Evolutionary conservation across 2,888 invertebrate species (phyloP), one percentile per base, ranked within the genome.

Genomic region (Leuctra nigra): DNA sequence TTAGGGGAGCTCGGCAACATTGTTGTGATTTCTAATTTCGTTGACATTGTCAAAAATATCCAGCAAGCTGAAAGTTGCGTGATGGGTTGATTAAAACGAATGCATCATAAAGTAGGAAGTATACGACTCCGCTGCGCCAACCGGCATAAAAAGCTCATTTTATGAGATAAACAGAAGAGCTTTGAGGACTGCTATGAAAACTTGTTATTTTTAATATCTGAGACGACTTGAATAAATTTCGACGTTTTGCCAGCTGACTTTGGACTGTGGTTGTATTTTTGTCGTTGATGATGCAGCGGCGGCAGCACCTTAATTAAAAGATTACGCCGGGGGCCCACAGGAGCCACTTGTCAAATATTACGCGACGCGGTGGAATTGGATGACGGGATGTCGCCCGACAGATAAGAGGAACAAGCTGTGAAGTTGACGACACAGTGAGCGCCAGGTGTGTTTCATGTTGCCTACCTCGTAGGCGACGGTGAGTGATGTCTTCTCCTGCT

Each of bases 401-500:
- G n/a, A n/a, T n/a, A n/a, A n/a, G n/a, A n/a, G n/a, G n/a, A n/a
- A n/a, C n/a, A n/a, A n/a, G n/a, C n/a, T n/a, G n/a, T n/a, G n/a
- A n/a, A n/a, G n/a, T n/a, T n/a, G n/a, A n/a, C n/a, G n/a, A n/a
- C n/a, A n/a, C n/a, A n/a, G n/a, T n/a, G n/a, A n/a, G n/a, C n/a
- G n/a, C n/a, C n/a, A 7, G 29, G 11, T 29, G 29, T 7, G 29
- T 6, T 7, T 7, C 11, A 11, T 29, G 29, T 7, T 29, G 29
- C 76, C 76, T 67, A 86, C 86, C 82, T 86, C 86, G 69, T 85
- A 82, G 59, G 85, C 84, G 64, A 83, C 77, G 62, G 84, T 82
- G 62, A 86, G 72, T 25, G 84, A 79, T 60, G 80, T 79, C 69
- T 86, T 84, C 72, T 86, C 86, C 69, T 85, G 84, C 72, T 84